Conservation (phyloP, 2,888 invertebrate genomes). For the Atethmia centrago region DNA sequence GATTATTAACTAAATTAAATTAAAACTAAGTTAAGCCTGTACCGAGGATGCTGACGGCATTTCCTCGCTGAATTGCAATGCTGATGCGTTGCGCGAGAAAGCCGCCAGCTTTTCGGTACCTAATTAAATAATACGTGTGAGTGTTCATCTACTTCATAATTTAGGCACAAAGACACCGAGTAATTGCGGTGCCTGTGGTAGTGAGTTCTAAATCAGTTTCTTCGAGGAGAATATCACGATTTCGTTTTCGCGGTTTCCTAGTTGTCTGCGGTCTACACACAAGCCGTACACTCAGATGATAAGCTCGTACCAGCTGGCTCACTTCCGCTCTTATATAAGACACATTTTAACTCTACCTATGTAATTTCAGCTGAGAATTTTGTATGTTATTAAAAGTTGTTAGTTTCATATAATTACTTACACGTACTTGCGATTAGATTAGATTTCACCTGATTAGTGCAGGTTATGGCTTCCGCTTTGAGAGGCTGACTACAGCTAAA, state of each 20-base stretch:
- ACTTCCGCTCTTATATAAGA: conserved; percentile 62
- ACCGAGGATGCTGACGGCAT: too few relatives aligned
- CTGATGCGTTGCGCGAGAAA: too few relatives aligned
- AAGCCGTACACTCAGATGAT: conserved; percentile 37
- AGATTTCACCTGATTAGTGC: conserved; percentile 40
- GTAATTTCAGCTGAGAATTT: conserved; percentile 48
- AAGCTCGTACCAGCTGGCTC: conserved; percentile 35
- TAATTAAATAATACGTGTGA: too few relatives aligned
- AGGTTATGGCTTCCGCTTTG: conserved; percentile 41
- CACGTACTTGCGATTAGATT: conserved; percentile 41
- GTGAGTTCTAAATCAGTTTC: conserved; percentile 41
- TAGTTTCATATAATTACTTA: conserved; percentile 41
- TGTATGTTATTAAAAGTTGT: conserved; percentile 53
- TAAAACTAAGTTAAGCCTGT: too few relatives aligned
- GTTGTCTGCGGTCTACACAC: conserved; percentile 53
- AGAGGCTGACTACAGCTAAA: too few relatives aligned
- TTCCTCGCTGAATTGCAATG: too few relatives aligned
- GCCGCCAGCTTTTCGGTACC: too few relatives aligned
- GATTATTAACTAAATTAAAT: too few relatives aligned
- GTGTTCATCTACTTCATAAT: conserved; percentile 1
- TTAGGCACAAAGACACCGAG: background rate
- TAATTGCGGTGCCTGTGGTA: conserved; percentile 12
- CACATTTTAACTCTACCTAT: conserved; percentile 35
- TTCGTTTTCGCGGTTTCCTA: conserved; percentile 60
- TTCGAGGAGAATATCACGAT: conserved; percentile 47